Base-by-base conservation (phyloP, 2,888 invertebrate species). In the Syrista parreyssii region DNA sequence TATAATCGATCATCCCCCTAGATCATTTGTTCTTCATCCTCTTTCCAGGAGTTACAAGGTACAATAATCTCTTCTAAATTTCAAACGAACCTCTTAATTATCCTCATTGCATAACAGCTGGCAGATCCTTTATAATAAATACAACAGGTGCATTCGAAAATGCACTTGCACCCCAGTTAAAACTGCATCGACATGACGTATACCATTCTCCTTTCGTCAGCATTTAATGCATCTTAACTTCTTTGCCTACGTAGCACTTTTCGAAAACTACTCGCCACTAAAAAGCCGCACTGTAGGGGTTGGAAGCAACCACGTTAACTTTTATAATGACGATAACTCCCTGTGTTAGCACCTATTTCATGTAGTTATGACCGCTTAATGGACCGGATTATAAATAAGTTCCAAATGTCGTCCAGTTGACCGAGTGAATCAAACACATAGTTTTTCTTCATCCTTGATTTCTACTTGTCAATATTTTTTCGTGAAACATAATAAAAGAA, bases 291-390 rank as follows among this genome's bases (percentile, higher is more conserved):
- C 30, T 32, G 32, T 71, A n/a, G 71, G 30, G 30, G 71, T 71
- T n/a, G 33, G 31, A 12, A 15, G 74, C 35, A 40, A 55, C 72
- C 32, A 72, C 68, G 75, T 78, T 75, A 81, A 80, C 75, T 78
- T 81, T 84, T 82, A 81, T 77, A 78, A 81, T 81, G 81, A 81
- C 84, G 74, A 83, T 83, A 82, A 84, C 78, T 76, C 78, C 72
- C 75, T 23, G 72, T 74, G 55, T 36, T 78, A 78, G 78, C 78
- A 78, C 78, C 78, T 74, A 75, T 78, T 78, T 33, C 75, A 68
- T 74, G 75, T 75, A 69, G 74, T 35, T 77, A 78, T 78, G 75
- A 75, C 55, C 78, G 73, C 32, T 78, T 78, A 75, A 69, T 55
- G 23, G 72, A 12, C 68, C 32, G 75, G 78, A 74, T 78, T 78